phyloP scores from a whole-genome alignment of 2,113 vertebrate genomes.

The Nothocercus julius region DNA sequence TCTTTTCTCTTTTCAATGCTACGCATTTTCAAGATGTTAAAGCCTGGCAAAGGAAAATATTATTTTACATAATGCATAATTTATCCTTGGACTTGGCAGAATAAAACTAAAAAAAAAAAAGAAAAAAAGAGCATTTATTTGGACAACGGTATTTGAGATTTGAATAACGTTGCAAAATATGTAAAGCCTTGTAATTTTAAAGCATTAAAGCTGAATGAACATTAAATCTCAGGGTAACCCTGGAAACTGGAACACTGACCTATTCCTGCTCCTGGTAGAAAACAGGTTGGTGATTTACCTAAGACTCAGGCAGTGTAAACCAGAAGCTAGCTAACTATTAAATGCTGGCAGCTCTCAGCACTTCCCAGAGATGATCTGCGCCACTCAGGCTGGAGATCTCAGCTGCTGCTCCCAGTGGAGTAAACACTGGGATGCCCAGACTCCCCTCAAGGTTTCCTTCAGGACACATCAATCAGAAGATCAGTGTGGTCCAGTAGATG shows the following conservation, averaged over 20 bases:
- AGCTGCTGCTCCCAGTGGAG: rapidly evolving
- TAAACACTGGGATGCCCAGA: rapidly evolving
- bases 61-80: not conserved
- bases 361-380: not conserved
- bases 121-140: not conserved
- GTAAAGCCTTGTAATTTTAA: not conserved
- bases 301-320: not conserved
- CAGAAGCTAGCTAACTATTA: not conserved
- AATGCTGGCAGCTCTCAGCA: not conserved
- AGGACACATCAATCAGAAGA: not conserved
- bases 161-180: not conserved
- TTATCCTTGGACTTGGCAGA: not conserved
- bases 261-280: not conserved
- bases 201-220: not conserved
- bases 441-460: not conserved
- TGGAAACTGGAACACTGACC: not conserved
- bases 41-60: not conserved
- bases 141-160: not conserved
- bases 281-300: not conserved
- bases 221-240: not conserved
- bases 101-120: not conserved
- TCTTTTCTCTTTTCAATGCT: not conserved
- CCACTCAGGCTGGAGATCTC: rapidly evolving
- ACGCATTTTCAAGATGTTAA: not conserved
- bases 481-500: not conserved